These are phyloP conservation scores for Scophthalmus maximus DNA, from an alignment of 2,113 vertebrate genomes.

Conservation along the genomic window DNA sequence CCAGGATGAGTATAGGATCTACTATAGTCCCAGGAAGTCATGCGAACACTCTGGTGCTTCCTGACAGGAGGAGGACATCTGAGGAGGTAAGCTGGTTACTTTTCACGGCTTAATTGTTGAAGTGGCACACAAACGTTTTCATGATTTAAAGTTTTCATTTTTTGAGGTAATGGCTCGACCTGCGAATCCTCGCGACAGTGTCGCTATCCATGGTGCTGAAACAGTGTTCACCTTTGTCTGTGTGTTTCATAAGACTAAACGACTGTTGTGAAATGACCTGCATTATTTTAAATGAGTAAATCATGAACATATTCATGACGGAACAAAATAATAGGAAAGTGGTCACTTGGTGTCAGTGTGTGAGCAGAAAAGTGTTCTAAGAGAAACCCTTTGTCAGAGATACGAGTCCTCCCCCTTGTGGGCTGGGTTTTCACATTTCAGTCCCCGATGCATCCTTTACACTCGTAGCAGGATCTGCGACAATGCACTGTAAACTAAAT, in stretches of 20 bases:
- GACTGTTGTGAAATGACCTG: too few species aligned
- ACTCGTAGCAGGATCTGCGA: neutral
- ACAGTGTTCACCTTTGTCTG: fast-evolving
- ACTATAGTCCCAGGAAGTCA: slow-evolving; percentile 57
- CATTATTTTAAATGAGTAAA: neutral
- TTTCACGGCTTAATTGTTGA: neutral
- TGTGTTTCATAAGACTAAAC: neutral
- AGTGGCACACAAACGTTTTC: neutral
- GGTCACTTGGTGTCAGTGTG: slow-evolving; percentile 34
- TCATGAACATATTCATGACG: neutral
- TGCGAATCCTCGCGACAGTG: neutral
- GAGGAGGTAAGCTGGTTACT: slow-evolving; percentile 16
- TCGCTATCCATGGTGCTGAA: slow-evolving; percentile 20
- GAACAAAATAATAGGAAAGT: neutral
- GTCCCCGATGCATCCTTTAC: neutral
- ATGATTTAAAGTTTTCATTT: too few species aligned
- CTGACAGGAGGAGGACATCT: slow-evolving; percentile 24
- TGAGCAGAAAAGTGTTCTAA: slow-evolving; percentile 11
- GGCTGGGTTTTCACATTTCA: slow-evolving; percentile 15
- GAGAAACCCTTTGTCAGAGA: slow-evolving; percentile 4
- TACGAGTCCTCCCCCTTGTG: slow-evolving; percentile 26
- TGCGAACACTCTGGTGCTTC: slow-evolving; percentile 33
- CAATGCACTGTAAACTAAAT: neutral
- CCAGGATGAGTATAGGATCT: slow-evolving; percentile 63
- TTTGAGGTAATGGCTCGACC: neutral